These are phyloP conservation scores for Parnassius apollo DNA, from an alignment of 2,888 invertebrate species.

Conservation along the genomic window DNA sequence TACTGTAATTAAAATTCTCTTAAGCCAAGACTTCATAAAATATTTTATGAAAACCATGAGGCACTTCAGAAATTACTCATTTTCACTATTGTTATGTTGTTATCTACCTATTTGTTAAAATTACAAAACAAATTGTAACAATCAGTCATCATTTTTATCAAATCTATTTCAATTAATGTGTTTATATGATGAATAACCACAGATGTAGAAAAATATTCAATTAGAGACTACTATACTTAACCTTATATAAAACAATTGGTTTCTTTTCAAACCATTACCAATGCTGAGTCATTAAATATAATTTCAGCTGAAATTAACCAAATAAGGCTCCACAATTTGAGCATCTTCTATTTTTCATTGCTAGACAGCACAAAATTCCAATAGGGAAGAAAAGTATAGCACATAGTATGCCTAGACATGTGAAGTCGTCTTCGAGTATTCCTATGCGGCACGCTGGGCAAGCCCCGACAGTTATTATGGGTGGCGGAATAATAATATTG, in stretches of 20 bases:
- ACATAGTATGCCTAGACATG: conserved; percentile 90
- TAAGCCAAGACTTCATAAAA: not conserved
- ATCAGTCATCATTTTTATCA: conserved; percentile 10
- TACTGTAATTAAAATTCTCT: too few species aligned
- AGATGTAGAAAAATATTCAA: conserved; percentile 22
- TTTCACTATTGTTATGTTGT: not conserved
- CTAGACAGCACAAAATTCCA: conserved; percentile 92
- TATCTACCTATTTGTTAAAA: conserved; percentile 1
- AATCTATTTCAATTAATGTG: not conserved
- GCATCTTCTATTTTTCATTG: conserved; percentile 91
- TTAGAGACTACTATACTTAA: conserved; percentile 10
- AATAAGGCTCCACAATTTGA: conserved; percentile 93
- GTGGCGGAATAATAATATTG: conserved; percentile 84
- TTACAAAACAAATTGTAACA: conserved; percentile 3
- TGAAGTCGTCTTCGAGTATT: conserved; percentile 92
- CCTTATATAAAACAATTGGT: not conserved
- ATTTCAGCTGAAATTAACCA: conserved; percentile 62
- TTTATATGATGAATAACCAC: not conserved
- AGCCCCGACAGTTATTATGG: conserved; percentile 91
- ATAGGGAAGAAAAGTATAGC: conserved; percentile 93
- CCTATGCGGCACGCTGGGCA: conserved; percentile 95
- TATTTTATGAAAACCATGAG: not conserved
- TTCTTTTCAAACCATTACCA: conserved; percentile 1
- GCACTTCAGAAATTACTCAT: conserved; percentile 2
- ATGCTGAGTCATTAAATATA: not conserved